Percentiles rank a stretch among this genome's conserved stretches.
These are phyloP conservation scores for Hyperoplus lanceolatus DNA, from an alignment of 2,797 vertebrate species.

Conservation along the genomic window DNA sequence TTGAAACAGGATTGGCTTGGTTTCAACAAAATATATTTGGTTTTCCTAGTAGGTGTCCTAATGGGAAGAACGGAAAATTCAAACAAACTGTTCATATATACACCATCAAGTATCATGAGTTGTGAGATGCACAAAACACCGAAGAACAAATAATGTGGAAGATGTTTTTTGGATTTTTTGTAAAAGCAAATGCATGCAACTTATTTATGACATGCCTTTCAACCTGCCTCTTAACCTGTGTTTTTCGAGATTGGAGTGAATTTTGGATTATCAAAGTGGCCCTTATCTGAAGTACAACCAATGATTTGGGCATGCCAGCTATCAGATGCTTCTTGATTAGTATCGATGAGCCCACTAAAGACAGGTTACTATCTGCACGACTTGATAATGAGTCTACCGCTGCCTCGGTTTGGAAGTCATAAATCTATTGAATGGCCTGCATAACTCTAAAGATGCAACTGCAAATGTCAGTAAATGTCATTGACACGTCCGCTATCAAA, in stretches of 20 bases:
- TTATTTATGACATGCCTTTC: background rate
- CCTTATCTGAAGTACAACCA: constrained; percentile 30
- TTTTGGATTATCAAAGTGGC: constrained; percentile 20
- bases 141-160: background rate
- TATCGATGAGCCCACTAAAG: constrained; percentile 42
- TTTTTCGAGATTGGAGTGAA: constrained; percentile 5
- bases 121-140: background rate
- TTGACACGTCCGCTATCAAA: constrained; percentile 65
- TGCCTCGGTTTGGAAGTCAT: constrained; percentile 30
- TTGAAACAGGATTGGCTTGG: constrained; percentile 1
- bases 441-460: constrained; percentile 45
- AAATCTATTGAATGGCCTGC: constrained; percentile 29
- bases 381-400: constrained; percentile 38
- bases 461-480: constrained; percentile 67
- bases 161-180: background rate
- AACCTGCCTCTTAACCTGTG: background rate
- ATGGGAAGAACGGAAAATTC: background rate
- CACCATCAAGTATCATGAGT: background rate
- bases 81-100: constrained; percentile 11
- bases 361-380: constrained; percentile 51
- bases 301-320: background rate
- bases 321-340: constrained; percentile 37
- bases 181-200: background rate
- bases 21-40: background rate
- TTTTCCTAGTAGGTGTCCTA: background rate